Evolutionary conservation across 2,888 invertebrate species (phyloP).

Genomic region (Autographa gamma): DNA sequence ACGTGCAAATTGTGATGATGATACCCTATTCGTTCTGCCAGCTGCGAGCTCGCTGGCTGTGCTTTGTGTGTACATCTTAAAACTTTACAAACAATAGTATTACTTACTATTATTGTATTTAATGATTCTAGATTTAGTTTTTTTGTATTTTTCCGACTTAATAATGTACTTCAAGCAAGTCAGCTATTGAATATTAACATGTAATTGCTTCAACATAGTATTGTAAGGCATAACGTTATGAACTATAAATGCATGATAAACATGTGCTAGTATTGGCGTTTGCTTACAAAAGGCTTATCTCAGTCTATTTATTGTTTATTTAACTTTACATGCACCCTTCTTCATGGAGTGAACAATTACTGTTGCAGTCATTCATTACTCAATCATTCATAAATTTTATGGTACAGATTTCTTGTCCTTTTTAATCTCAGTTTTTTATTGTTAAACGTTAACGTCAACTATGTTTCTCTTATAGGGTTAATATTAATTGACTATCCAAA

Average conservation of each 20-base stretch:
- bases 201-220: not conserved
- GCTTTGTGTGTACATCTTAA: not conserved
- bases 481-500: not conserved
- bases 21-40: not conserved
- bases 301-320: conserved; percentile 7
- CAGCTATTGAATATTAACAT: not conserved
- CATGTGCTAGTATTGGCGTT: not conserved
- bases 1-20: not conserved
- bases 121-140: not conserved
- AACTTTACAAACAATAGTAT: not conserved
- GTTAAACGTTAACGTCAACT: too few species aligned
- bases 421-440: not conserved
- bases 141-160: not conserved
- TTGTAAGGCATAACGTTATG: too few species aligned
- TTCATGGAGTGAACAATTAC: not conserved
- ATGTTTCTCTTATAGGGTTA: too few species aligned
- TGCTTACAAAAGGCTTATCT: not conserved
- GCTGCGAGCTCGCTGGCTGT: not conserved
- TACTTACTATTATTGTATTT: not conserved
- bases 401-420: not conserved
- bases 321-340: not conserved
- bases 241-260: not conserved
- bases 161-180: not conserved
- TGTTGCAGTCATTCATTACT: not conserved
- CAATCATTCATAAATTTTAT: not conserved